phyloP scores from a whole-genome alignment of 2,113 vertebrate species.

The Boleophthalmus pectinirostris region DNA sequence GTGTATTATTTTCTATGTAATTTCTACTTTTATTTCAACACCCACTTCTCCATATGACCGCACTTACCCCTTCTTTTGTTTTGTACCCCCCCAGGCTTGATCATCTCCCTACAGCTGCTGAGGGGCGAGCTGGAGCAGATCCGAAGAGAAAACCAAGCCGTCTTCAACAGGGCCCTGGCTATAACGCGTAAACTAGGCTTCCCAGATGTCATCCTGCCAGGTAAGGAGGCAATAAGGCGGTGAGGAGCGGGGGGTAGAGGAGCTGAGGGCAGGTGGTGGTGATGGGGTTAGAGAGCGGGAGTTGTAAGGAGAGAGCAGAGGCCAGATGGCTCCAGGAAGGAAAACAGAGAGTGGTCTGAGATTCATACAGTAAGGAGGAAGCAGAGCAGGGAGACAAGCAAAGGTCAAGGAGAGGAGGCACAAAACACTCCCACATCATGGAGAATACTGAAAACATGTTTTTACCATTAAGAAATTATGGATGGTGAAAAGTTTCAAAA shows the following conservation, averaged over 20 bases:
- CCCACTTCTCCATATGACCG: slow-evolving; percentile 25
- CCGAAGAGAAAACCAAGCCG: slow-evolving; percentile 89
- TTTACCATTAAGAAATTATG: not conserved
- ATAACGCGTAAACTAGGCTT: slow-evolving; percentile 93
- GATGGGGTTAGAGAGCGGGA: slow-evolving; percentile 8
- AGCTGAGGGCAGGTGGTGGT: slow-evolving; percentile 6
- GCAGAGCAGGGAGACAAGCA: slow-evolving; percentile 5
- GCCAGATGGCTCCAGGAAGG: slow-evolving; percentile 33
- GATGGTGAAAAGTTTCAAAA: not conserved
- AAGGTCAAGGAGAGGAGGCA: not conserved
- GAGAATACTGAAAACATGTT: not conserved
- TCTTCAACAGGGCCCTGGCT: slow-evolving; percentile 89
- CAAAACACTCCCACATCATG: not conserved
- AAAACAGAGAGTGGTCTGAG: slow-evolving; percentile 26
- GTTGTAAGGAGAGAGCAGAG: slow-evolving; percentile 20
- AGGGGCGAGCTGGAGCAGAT: slow-evolving; percentile 96
- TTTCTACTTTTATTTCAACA: slow-evolving; percentile 20
- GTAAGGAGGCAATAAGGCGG: slow-evolving; percentile 70
- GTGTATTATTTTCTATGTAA: slow-evolving; percentile 28
- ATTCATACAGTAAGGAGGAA: slow-evolving; percentile 22
- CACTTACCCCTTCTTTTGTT: slow-evolving; percentile 15
- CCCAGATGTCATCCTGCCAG: slow-evolving; percentile 96
- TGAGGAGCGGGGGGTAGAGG: slow-evolving; percentile 20
- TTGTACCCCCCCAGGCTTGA: slow-evolving; percentile 83
- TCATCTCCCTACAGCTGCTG: slow-evolving; percentile 93